Conservation (phyloP, 2,113 vertebrate species). For the Dendrocopos noguchii region DNA sequence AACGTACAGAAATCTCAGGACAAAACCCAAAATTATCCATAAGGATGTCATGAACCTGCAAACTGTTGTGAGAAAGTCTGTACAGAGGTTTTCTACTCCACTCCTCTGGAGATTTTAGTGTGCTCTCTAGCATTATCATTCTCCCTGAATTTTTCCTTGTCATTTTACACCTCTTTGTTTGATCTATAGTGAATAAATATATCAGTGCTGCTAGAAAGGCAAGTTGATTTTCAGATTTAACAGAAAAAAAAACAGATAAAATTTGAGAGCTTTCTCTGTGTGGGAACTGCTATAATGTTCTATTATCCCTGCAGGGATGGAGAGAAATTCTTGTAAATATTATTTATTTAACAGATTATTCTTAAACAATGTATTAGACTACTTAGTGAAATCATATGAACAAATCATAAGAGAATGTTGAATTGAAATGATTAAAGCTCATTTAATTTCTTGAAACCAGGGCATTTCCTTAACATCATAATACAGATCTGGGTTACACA, state of each 20-base stretch:
- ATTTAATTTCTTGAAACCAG: conserved; percentile 41
- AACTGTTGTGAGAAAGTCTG: not conserved
- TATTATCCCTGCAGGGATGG: conserved; percentile 60
- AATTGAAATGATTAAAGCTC: conserved; percentile 47
- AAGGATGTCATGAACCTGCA: not conserved
- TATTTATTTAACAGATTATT: conserved; percentile 70
- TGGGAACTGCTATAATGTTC: conserved; percentile 41
- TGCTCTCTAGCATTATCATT: not conserved
- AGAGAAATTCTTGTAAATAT: conserved; percentile 62
- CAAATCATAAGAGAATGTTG: conserved; percentile 37
- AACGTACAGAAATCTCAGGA: not conserved
- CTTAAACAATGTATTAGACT: conserved; percentile 55
- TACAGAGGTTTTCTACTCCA: not conserved
- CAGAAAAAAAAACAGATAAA: conserved; percentile 13
- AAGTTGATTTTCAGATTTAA: conserved; percentile 53
- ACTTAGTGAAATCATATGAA: conserved; percentile 50
- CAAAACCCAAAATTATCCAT: not conserved
- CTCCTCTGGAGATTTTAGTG: not conserved
- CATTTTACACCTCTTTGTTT: conserved; percentile 14
- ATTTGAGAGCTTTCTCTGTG: conserved; percentile 57
- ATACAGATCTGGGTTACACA: conserved; percentile 28
- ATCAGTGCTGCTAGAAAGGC: conserved; percentile 29
- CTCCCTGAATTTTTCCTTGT: not conserved
- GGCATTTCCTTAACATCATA: conserved; percentile 22
- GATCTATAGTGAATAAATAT: conserved; percentile 28